Base-by-base conservation (phyloP, 2,888 invertebrate species). In the Phymatocera aterrima region DNA sequence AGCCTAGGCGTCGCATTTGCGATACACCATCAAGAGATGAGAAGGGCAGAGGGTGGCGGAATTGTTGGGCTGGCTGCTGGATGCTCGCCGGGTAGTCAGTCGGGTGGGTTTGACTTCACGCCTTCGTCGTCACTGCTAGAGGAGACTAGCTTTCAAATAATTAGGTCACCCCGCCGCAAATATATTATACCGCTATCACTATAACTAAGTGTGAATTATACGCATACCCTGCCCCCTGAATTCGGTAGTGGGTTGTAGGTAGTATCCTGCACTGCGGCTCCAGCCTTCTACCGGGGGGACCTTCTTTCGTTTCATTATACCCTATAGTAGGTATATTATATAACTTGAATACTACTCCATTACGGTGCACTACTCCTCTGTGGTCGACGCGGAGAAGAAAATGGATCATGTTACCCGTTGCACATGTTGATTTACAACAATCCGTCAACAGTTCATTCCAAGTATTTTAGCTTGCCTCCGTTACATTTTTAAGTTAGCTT, bases 111-210 rank as follows among this genome's bases (percentile, higher is more conserved):
- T 31, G 72, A 31, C 15, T 72, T 72, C 48, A 51, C 72, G 51
- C 72, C 72, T 72, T 72, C 51, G 2, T 51, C 43, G 2, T 72
- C 51, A 3, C 34, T 28, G 2, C 51, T 21, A 18, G 15, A 21
- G 15, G 2, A 15, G 68, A 68, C 51, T n/a, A 51, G 72, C 72
- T 72, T 51, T 72, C 72, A 51, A 72, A 43, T 72, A 51, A 72
- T 72, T 72, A 72, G 72, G 37, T n/a, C n/a, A n/a, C n/a, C n/a
- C n/a, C 34, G n/a, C 72, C 72, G 51, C 72, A 34, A 64, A 64
- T 64, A 31, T 72, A 72, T 72, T 15, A 48, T 24, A n/a, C n/a
- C 34, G 28, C 6, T 48, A 28, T 24, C 28, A n/a, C n/a, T n/a
- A n/a, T 51, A 72, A 31, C 34, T 46, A 28, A 0, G 3, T 57